These are phyloP conservation scores for Ectemnius cavifrons DNA, from an alignment of 2,888 invertebrate genomes.

Conservation along the genomic window DNA sequence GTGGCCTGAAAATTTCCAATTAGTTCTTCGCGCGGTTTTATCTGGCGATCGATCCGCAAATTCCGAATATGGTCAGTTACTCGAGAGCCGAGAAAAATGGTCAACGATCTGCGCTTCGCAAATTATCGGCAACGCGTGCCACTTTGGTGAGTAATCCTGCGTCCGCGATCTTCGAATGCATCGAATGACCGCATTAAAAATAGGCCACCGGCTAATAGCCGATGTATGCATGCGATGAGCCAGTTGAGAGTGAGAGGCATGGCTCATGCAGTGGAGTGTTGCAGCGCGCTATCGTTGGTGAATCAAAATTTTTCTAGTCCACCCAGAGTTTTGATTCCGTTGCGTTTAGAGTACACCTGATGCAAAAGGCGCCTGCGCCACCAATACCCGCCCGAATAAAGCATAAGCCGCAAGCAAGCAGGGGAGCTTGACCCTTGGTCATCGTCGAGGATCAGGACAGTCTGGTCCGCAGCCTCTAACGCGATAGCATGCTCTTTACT, in stretches of 20 bases:
- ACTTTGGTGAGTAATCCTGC: conserved; percentile 58
- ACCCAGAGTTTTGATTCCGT: too few species aligned
- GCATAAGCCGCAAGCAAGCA: conserved; percentile 41
- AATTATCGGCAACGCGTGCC: conserved; percentile 63
- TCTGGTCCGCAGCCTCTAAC: conserved; percentile 57
- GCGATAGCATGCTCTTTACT: conserved; percentile 73
- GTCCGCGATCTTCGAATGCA: background rate
- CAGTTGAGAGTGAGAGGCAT: background rate
- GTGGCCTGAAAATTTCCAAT: too few species aligned
- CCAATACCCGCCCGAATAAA: conserved; percentile 52
- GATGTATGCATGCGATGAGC: too few species aligned
- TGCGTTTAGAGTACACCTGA: background rate
- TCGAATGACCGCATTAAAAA: background rate
- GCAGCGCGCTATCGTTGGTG: background rate
- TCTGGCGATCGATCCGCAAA: conserved; percentile 12
- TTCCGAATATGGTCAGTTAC: conserved; percentile 38
- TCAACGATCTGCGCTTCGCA: conserved; percentile 65
- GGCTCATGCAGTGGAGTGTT: conserved; percentile 1
- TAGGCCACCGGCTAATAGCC: background rate
- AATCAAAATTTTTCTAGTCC: conserved; percentile 22
- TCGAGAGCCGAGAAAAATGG: conserved; percentile 51
- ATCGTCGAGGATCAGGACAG: conserved; percentile 70
- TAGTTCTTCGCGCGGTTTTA: background rate
- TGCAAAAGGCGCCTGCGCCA: conserved; percentile 60
- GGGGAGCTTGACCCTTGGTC: conserved; percentile 76